Percentiles rank a stretch among this genome's conserved stretches.
Conservation (phyloP, 2,797 vertebrate species). For the Pteropus rufus region DNA sequence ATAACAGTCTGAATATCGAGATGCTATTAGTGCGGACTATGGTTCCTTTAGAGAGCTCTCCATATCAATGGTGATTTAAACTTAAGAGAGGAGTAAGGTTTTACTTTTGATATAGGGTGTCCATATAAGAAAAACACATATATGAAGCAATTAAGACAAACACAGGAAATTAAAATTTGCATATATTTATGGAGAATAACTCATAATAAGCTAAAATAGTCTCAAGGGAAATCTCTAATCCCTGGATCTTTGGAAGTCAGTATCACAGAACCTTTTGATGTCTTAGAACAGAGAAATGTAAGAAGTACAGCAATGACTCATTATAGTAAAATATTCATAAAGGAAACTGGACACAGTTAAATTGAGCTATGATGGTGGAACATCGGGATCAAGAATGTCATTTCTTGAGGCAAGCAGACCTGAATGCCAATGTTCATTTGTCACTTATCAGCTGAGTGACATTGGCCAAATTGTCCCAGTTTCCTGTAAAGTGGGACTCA, state of each 20-base stretch:
- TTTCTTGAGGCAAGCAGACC: not conserved
- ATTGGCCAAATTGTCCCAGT: not conserved
- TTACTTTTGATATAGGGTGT: not conserved
- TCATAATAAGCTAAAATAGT: not conserved
- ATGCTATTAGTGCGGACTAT: not conserved
- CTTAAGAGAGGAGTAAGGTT: not conserved
- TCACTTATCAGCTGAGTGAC: not conserved
- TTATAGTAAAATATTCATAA: conserved; percentile 6
- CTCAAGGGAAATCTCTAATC: not conserved
- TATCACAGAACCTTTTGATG: conserved; percentile 37
- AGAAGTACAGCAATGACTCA: not conserved
- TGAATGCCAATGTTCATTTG: not conserved
- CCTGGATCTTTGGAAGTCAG: not conserved
- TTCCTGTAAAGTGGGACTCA: not conserved
- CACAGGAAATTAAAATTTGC: not conserved
- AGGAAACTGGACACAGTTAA: not conserved
- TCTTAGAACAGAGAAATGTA: not conserved
- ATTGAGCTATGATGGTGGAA: not conserved
- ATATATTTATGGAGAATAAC: conserved; percentile 18
- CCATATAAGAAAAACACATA: not conserved
- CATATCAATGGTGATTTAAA: not conserved
- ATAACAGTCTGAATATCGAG: not conserved
- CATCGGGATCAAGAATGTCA: not conserved
- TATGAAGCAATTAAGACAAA: not conserved
- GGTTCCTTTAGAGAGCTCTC: not conserved